Base-by-base conservation (phyloP, 2,888 invertebrate genomes). In the Phanerotoma sp. region DNA sequence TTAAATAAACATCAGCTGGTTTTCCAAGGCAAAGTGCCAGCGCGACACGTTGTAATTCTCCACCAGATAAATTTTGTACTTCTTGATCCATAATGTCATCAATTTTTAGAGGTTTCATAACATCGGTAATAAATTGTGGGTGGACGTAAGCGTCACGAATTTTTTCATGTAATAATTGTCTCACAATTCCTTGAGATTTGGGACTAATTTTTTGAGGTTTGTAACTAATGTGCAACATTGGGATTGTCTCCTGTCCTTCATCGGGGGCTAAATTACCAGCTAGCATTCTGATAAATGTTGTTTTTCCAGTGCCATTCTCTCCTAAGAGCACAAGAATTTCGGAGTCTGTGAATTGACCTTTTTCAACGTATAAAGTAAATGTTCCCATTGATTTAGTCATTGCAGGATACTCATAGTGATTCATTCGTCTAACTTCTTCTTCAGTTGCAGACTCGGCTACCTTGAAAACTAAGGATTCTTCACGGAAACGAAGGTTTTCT, bases 191-290 rank as follows among this genome's bases (percentile, higher is more conserved):
- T 73, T 93, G 91, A 53, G 93, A 93, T 79, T 96, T 98, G 4
- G 99, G 99, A 64, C 96, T 96, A 77, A 99, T 99, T 80, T 98
- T 99, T 82, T 99, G 99, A 40, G 99, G 99, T 79, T 99, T 99
- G 83, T 99, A 99, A 78, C 97, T 98, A 75, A 99, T 96, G 78
- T 97, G 93, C 62, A 99, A 80, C 68, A 91, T 88, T 0, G 98
- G 98, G 58, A 94, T 81, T 62, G 86, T 86, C 37, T 84, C 89
- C 60, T 84, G 82, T 41, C 86, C 89, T 40, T 81, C 89, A 80
- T 99, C 97, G 2, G 98, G 93, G 66, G 89, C 85, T 72, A 99
- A 81, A 74, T 94, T 92, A 47, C 99, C 99, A 67, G 99, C 99
- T 72, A 99, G 81, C 93, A 99, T 94, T 70, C 96, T 84, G 71